Evolutionary conservation across 2,113 vertebrate species (phyloP).

Genomic region (Takifugu bimaculatus): DNA sequence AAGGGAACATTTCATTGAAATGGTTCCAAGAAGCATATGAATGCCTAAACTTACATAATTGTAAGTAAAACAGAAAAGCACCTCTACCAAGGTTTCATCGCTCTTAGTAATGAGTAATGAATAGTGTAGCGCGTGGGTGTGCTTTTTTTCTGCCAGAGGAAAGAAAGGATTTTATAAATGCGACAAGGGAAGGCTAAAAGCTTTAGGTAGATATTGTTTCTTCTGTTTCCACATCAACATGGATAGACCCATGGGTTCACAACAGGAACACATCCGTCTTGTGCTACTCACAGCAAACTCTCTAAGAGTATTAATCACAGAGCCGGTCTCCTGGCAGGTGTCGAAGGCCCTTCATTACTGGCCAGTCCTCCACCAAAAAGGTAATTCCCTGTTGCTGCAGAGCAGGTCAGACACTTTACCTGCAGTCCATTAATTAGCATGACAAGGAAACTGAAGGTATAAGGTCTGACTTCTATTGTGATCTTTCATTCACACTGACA

Average conservation of each 20-base stretch:
- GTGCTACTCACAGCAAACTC: conserved; percentile 35
- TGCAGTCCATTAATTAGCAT: conserved; percentile 64
- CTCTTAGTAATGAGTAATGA: too few species aligned
- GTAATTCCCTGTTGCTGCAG: conserved; percentile 42
- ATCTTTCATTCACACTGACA: too few species aligned
- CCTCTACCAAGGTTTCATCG: too few species aligned
- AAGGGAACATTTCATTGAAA: too few species aligned
- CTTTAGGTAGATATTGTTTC: background rate
- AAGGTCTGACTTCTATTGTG: too few species aligned
- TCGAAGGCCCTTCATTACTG: conserved; percentile 62
- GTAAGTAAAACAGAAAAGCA: too few species aligned
- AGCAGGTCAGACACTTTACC: conserved; percentile 46
- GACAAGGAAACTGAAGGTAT: conserved; percentile 18
- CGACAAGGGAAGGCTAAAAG: too few species aligned
- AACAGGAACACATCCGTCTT: conserved; percentile 22
- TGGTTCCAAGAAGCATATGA: too few species aligned
- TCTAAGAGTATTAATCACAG: conserved; percentile 55
- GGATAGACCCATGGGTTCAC: conserved; percentile 7
- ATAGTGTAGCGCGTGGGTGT: too few species aligned
- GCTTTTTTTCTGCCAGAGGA: too few species aligned
- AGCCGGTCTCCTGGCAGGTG: conserved; percentile 48
- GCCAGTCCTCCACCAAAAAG: conserved; percentile 48
- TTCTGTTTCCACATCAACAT: conserved; percentile 12
- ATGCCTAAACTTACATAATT: too few species aligned
- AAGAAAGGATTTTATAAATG: too few species aligned